These are phyloP conservation scores for Aradophagus sp. DNA, from an alignment of 1,140 invertebrate genomes.

Conservation along the genomic window DNA sequence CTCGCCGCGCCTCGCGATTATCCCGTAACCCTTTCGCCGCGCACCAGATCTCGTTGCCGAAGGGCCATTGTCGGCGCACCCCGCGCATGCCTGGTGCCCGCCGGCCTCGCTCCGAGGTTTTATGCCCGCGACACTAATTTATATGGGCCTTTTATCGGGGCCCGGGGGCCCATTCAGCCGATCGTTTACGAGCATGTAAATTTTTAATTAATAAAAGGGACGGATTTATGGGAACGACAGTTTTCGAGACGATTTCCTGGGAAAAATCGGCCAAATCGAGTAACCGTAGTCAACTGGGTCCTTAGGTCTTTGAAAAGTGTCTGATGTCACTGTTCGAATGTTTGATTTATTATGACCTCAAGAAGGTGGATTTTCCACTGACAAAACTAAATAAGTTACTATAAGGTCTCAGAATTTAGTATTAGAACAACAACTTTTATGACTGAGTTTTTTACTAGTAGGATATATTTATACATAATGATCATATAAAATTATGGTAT, in stretches of 20 bases:
- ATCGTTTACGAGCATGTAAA: conserved; percentile 40
- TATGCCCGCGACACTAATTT: conserved; percentile 50
- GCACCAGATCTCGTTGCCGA: conserved; percentile 64
- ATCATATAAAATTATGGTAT: too few relatives aligned
- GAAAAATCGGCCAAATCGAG: too few relatives aligned
- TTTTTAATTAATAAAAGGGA: conserved; percentile 52
- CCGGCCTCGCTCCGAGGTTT: conserved; percentile 53
- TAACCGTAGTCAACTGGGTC: too few relatives aligned
- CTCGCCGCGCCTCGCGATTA: conserved; percentile 28
- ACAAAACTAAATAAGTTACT: too few relatives aligned
- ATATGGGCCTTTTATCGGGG: conserved; percentile 52
- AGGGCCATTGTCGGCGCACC: conserved; percentile 60
- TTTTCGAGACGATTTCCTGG: conserved; percentile 25
- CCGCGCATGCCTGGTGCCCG: conserved; percentile 62
- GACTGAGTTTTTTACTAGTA: too few relatives aligned
- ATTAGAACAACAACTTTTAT: too few relatives aligned
- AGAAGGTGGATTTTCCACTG: too few relatives aligned
- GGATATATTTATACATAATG: too few relatives aligned
- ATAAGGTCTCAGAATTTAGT: too few relatives aligned
- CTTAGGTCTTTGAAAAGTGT: too few relatives aligned
- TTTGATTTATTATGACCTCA: too few relatives aligned
- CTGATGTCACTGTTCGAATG: too few relatives aligned
- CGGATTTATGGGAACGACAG: conserved; percentile 20
- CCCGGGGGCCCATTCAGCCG: conserved; percentile 23
- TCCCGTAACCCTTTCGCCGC: conserved; percentile 58